These are phyloP conservation scores for Dasysyrphus tricinctus DNA, from an alignment of 2,888 invertebrate species.

Conservation along the genomic window DNA sequence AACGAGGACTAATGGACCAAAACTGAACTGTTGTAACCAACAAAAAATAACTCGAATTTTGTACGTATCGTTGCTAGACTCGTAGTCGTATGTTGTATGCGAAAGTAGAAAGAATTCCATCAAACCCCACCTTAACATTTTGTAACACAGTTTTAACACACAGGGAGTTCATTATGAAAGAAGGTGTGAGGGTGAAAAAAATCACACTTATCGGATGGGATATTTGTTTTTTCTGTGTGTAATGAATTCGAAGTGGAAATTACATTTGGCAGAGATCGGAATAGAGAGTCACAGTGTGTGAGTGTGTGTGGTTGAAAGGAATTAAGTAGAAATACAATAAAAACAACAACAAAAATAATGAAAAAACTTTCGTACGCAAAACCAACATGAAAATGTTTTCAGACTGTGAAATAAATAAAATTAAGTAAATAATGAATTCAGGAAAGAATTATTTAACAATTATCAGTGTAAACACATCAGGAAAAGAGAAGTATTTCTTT, in stretches of 20 bases:
- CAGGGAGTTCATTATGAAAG: background rate
- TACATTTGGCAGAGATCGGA: background rate
- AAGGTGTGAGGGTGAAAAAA: slow-evolving; percentile 18
- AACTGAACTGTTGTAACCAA: slow-evolving; percentile 15
- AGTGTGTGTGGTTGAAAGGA: slow-evolving; percentile 1
- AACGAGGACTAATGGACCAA: slow-evolving; percentile 13
- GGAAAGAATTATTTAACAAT: slow-evolving; percentile 11
- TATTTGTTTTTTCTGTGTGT: background rate
- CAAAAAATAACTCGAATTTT: background rate
- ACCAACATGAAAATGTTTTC: slow-evolving; percentile 1
- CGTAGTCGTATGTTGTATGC: background rate
- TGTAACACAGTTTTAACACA: background rate
- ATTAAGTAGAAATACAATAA: background rate
- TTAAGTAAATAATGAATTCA: slow-evolving; percentile 1
- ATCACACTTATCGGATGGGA: slow-evolving; percentile 11
- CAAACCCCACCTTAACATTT: background rate
- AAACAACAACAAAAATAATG: background rate
- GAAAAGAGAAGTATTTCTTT: background rate
- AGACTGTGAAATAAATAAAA: slow-evolving; percentile 2
- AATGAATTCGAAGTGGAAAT: slow-evolving; percentile 11
- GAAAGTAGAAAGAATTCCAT: background rate
- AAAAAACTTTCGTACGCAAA: background rate
- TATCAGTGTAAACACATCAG: background rate
- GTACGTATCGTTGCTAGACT: background rate
- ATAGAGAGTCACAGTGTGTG: background rate